Conservation (phyloP, 2,113 vertebrate species). For the Bubo bubo region DNA sequence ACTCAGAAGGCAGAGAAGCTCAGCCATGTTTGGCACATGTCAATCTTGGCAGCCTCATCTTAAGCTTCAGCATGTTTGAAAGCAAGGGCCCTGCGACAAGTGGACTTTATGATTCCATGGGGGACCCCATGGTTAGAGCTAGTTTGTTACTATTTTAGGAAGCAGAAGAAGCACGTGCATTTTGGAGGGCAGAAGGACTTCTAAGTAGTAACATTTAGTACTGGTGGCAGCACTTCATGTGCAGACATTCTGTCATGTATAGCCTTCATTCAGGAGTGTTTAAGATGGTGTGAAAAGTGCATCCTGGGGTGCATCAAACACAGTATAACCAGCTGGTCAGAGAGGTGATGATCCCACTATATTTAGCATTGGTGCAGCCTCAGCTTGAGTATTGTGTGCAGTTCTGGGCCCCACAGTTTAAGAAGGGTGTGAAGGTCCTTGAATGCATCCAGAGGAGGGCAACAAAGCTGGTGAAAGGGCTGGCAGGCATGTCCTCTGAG, state of each 20-base stretch:
- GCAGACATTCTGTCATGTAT: not conserved
- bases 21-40: not conserved
- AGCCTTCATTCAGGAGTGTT: not conserved
- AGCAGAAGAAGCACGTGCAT: not conserved
- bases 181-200: not conserved
- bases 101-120: not conserved
- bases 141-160: not conserved
- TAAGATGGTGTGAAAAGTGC: not conserved
- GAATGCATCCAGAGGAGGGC: not conserved
- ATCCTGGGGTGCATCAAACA: not conserved
- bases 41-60: not conserved
- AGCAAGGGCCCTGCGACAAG: not conserved
- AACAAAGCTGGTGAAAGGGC: not conserved
- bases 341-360: not conserved
- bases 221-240: not conserved
- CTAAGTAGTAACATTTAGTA: not conserved
- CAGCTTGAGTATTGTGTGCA: fast-evolving
- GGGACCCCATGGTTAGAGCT: not conserved
- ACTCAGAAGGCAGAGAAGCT: not conserved
- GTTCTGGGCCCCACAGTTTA: not conserved
- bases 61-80: not conserved
- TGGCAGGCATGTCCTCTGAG: not conserved
- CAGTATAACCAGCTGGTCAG: not conserved
- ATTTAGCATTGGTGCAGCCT: not conserved
- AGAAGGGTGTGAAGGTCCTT: not conserved